Conservation (phyloP, 92 coral and sea anemone genomes). For the Porites cylindrica region DNA sequence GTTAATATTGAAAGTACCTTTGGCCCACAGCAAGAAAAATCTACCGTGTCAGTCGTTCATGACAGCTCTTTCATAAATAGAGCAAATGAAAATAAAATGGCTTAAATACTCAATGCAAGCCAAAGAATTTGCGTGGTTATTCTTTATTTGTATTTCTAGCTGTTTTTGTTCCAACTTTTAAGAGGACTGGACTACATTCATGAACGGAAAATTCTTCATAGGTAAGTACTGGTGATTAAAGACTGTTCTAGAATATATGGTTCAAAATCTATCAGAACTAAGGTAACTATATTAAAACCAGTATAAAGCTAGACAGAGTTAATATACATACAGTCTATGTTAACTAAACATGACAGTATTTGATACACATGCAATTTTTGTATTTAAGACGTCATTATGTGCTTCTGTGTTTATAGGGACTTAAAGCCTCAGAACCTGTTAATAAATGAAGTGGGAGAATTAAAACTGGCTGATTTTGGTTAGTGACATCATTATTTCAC, state of each 20-base stretch:
- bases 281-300: neutral
- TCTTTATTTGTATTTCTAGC: constrained; percentile 54
- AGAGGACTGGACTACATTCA: constrained; percentile 95
- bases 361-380: neutral
- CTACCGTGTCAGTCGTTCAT: too few relatives aligned
- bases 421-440: constrained; percentile 96
- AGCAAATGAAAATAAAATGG: too few relatives aligned
- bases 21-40: too few relatives aligned
- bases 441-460: constrained; percentile 91
- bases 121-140: too few relatives aligned
- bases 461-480: constrained; percentile 98
- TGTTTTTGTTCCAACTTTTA: constrained; percentile 87
- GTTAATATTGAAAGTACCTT: too few relatives aligned
- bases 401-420: constrained; percentile 64
- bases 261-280: neutral
- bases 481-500: constrained; percentile 16
- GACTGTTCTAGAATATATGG: too few relatives aligned
- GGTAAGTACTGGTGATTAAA: constrained; percentile 48
- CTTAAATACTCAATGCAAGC: neutral
- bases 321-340: too few relatives aligned
- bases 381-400: neutral
- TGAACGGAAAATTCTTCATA: constrained; percentile 93
- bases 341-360: neutral
- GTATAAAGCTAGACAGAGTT: too few relatives aligned
- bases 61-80: too few relatives aligned